Evolutionary conservation across 2,113 vertebrate genomes (phyloP), one percentile per base, ranked within the genome.

Genomic region (Baryphthengus martii): DNA sequence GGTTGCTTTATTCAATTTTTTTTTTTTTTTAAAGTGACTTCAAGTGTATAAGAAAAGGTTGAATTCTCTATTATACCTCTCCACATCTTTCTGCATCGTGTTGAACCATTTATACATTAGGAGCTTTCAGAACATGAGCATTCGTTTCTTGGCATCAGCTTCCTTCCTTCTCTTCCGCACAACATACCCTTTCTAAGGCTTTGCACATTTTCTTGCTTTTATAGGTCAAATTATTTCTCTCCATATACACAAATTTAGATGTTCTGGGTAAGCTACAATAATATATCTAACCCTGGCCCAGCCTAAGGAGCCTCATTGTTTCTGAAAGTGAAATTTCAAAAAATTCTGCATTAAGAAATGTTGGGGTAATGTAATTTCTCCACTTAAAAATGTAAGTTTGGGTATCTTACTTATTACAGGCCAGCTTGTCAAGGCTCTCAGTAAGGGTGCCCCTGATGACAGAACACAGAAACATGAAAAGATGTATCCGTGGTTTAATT

Each of bases 281-380:
- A 42, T 19, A 68, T 4, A 63, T 9, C 17, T 83, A 80, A 40
- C 4, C 10, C 33, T 45, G 47, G 17, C 8, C 49, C 16, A 75
- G 23, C 20, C 23, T 63, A 45, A 5, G 1, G 2, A 72, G 2
- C 9, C 9, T 66, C 2, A 5, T 7, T 1, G 3, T 42, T 70
- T 87, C 33, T 63, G 26, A 84, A 81, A 86, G 31, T 56, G 5
- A 74, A 40, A 14, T 47, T 82, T 59, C 11, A 59, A 65, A 79
- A 55, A 13, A 53, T 52, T 68, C 9, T 40, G 17, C 9, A 4
- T 44, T 70, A 87, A 29, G 6, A 80, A 76, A 77, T 21, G 5
- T 14, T 42, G 78, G 8, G 5, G 21, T 42, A 74, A 66, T 42
- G 9, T 3, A 47, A 56, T 65, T 90, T 79, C 33, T 88, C 12